phyloP scores from a whole-genome alignment of 1,140 invertebrate species.

The Microplitis demolitor region DNA sequence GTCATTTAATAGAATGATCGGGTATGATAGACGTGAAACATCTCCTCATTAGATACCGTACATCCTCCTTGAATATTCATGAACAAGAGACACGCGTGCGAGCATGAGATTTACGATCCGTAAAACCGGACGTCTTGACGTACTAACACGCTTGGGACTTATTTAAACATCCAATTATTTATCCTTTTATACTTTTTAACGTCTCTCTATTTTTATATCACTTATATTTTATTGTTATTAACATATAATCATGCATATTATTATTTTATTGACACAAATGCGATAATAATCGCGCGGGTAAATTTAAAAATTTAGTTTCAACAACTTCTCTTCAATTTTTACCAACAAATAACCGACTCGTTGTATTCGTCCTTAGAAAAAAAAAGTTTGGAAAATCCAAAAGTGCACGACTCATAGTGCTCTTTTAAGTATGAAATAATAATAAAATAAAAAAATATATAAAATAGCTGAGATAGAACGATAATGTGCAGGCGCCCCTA shows the following conservation, averaged over 20 bases:
- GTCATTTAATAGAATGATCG: slow-evolving; percentile 4
- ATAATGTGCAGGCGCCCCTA: too few species aligned
- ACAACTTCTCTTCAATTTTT: too few species aligned
- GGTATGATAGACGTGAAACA: slow-evolving; percentile 17
- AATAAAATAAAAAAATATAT: too few species aligned
- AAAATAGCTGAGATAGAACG: too few species aligned
- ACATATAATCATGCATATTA: not conserved
- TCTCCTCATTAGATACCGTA: slow-evolving; percentile 20
- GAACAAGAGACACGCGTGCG: slow-evolving; percentile 22
- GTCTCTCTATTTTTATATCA: not conserved
- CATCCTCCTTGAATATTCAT: slow-evolving; percentile 25
- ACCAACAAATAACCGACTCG: too few species aligned
- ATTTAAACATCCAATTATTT: not conserved
- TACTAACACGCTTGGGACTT: not conserved
- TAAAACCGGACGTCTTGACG: slow-evolving; percentile 17
- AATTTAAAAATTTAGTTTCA: too few species aligned
- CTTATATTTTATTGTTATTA: not conserved
- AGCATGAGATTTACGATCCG: slow-evolving; percentile 14
- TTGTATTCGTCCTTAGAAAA: too few species aligned
- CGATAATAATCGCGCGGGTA: too few species aligned
- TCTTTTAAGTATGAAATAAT: too few species aligned
- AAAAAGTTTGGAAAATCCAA: too few species aligned
- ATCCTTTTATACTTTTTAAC: not conserved
- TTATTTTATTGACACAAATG: too few species aligned
- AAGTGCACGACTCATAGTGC: too few species aligned